Conservation (phyloP, 2,888 invertebrate species). For the Drosophila hawaiiensis region DNA sequence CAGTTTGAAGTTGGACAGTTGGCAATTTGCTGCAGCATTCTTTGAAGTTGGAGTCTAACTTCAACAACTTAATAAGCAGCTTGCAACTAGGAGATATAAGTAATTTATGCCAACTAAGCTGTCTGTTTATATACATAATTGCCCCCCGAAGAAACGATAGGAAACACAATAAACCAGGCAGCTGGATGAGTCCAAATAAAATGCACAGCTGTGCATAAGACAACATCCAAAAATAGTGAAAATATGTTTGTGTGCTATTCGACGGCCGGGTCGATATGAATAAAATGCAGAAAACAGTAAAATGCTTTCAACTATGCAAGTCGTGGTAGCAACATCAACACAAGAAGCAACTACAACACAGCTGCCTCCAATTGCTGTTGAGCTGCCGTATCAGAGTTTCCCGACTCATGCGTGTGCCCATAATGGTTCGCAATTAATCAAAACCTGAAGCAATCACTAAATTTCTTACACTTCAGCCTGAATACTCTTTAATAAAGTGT, state of each 20-base stretch:
- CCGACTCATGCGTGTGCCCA: slow-evolving; percentile 58
- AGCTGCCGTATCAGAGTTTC: slow-evolving; percentile 16
- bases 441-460: slow-evolving; percentile 27
- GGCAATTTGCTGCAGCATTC: slow-evolving; percentile 45
- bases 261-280: slow-evolving; percentile 72
- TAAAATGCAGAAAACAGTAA: slow-evolving; percentile 77
- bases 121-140: slow-evolving; percentile 68
- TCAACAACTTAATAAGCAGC: slow-evolving; percentile 74
- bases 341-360: slow-evolving; percentile 22
- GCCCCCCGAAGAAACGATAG: slow-evolving; percentile 27
- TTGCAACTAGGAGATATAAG: slow-evolving; percentile 38
- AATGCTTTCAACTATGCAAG: slow-evolving; percentile 74
- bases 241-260: slow-evolving; percentile 66
- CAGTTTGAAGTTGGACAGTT: slow-evolving; percentile 12
- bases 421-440: slow-evolving; percentile 71
- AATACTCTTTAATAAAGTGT: slow-evolving; percentile 34
- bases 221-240: slow-evolving; percentile 70
- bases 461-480: not conserved
- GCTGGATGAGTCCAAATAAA: slow-evolving; percentile 27
- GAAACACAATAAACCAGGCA: slow-evolving; percentile 42
- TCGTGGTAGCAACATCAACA: slow-evolving; percentile 22
- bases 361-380: slow-evolving; percentile 32
- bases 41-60: slow-evolving; percentile 53
- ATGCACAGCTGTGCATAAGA: slow-evolving; percentile 48
- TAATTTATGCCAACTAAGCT: slow-evolving; percentile 46